phyloP scores from a whole-genome alignment of 2,797 vertebrate species.

The Echiichthys vipera region DNA sequence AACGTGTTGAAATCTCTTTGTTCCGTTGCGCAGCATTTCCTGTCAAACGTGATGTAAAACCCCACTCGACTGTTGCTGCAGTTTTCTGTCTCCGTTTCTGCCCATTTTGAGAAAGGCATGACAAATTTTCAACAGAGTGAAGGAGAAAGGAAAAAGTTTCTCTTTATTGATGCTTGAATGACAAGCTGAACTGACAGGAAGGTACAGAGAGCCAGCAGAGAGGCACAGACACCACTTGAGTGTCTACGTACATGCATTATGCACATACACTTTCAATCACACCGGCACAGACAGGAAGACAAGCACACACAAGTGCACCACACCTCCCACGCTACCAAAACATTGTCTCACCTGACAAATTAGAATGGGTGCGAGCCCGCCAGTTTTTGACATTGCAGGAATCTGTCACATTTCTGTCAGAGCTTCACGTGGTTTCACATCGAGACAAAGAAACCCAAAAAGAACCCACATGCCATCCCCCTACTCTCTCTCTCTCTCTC shows the following conservation, averaged over 20 bases:
- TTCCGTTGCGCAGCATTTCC: conserved; percentile 31
- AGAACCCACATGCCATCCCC: conserved; percentile 53
- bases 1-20: conserved; percentile 41
- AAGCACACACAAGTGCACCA: conserved; percentile 52
- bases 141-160: conserved; percentile 65
- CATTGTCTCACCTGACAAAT: conserved; percentile 77
- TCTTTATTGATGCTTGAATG: conserved; percentile 73
- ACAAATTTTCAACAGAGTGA: conserved; percentile 65
- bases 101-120: conserved; percentile 55
- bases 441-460: conserved; percentile 72
- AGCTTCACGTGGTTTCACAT: conserved; percentile 67
- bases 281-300: conserved; percentile 56
- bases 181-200: conserved; percentile 73
- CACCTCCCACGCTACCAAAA: conserved; percentile 76
- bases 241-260: conserved; percentile 65
- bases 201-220: conserved; percentile 46
- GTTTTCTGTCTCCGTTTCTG: conserved; percentile 47
- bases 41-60: conserved; percentile 60
- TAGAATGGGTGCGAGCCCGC: conserved; percentile 63
- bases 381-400: conserved; percentile 68
- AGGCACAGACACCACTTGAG: conserved; percentile 28
- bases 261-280: conserved; percentile 62
- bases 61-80: conserved; percentile 30
- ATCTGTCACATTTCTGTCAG: conserved; percentile 78
- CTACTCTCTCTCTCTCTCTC: neutral